A percentile compares a stretch with the other conserved stretches of the same genome.
Conservation (phyloP, 2,113 vertebrate species). For the Grus americana region DNA sequence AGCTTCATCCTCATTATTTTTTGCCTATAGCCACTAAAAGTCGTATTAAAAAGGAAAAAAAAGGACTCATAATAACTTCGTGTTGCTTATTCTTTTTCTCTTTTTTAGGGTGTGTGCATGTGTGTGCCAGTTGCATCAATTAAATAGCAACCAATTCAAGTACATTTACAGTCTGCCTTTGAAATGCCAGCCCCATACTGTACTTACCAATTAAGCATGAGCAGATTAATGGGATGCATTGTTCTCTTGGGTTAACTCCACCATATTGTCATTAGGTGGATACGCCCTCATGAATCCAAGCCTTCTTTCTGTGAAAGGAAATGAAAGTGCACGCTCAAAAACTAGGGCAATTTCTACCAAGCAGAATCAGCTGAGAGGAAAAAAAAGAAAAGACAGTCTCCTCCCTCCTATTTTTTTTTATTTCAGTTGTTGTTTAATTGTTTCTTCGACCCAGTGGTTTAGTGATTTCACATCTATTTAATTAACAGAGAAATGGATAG, state of each 20-base stretch:
- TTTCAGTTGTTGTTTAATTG: slow-evolving; percentile 58
- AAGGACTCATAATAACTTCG: slow-evolving; percentile 19
- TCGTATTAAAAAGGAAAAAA: slow-evolving; percentile 45
- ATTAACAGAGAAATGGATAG: slow-evolving; percentile 71
- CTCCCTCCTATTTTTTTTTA: slow-evolving; percentile 8
- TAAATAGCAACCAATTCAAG: slow-evolving; percentile 70
- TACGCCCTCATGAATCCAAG: slow-evolving; percentile 40
- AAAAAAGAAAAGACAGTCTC: background rate
- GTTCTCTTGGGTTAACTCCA: slow-evolving; percentile 69
- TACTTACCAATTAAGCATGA: slow-evolving; percentile 70
- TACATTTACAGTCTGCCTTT: slow-evolving; percentile 71
- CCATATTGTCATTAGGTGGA: slow-evolving; percentile 59
- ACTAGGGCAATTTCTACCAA: slow-evolving; percentile 47
- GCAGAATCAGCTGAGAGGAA: slow-evolving; percentile 54
- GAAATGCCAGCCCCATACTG: slow-evolving; percentile 68
- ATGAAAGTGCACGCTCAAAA: slow-evolving; percentile 11
- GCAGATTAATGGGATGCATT: slow-evolving; percentile 70
- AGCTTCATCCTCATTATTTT: background rate
- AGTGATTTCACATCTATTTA: slow-evolving; percentile 69
- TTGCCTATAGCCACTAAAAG: background rate
- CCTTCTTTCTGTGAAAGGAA: slow-evolving; percentile 55
- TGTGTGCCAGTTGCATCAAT: slow-evolving; percentile 68
- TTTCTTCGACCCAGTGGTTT: slow-evolving; percentile 55
- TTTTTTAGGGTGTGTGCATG: slow-evolving; percentile 23
- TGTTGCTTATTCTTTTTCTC: background rate